Conservation (phyloP, 2,797 vertebrate species). For the Poecilia wingei region DNA sequence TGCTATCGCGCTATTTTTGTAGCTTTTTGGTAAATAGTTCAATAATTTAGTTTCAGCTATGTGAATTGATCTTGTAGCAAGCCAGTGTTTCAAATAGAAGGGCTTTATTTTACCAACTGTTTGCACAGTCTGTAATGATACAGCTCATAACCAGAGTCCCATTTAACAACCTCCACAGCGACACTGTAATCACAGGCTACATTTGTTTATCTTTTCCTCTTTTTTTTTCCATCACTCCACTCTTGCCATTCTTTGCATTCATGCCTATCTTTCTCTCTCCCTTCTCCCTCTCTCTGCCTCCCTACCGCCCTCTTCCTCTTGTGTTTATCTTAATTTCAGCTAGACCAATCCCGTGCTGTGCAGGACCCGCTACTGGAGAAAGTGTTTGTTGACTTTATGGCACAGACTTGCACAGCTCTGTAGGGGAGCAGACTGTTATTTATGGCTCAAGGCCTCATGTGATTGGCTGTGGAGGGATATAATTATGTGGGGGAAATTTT, state of each 20-base stretch:
- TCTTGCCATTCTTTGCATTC: slow-evolving; percentile 42
- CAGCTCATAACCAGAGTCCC: slow-evolving; percentile 66
- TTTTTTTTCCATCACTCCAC: slow-evolving; percentile 34
- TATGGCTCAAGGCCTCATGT: slow-evolving; percentile 70
- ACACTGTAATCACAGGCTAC: slow-evolving; percentile 77
- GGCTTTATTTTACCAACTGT: slow-evolving; percentile 59
- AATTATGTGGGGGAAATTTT: slow-evolving; percentile 77
- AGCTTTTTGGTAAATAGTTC: slow-evolving; percentile 36
- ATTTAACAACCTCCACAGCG: slow-evolving; percentile 69
- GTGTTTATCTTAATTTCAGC: slow-evolving; percentile 48
- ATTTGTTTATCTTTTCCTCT: slow-evolving; percentile 68
- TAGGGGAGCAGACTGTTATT: slow-evolving; percentile 78
- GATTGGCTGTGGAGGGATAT: slow-evolving; percentile 77
- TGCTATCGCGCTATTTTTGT: slow-evolving; percentile 30
- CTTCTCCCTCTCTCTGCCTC: neutral
- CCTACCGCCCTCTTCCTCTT: neutral
- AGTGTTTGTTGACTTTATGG: slow-evolving; percentile 80
- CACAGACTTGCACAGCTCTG: slow-evolving; percentile 69
- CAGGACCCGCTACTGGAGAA: slow-evolving; percentile 64
- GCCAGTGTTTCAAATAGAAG: slow-evolving; percentile 62
- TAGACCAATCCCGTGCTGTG: slow-evolving; percentile 59
- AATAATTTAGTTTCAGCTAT: slow-evolving; percentile 27
- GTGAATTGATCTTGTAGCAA: slow-evolving; percentile 30
- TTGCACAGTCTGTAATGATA: slow-evolving; percentile 69
- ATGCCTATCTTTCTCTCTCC: slow-evolving; percentile 27